Evolutionary conservation across 2,797 vertebrate genomes (phyloP), one percentile per base, ranked within the genome.

Genomic region (Fistularia tabacaria): DNA sequence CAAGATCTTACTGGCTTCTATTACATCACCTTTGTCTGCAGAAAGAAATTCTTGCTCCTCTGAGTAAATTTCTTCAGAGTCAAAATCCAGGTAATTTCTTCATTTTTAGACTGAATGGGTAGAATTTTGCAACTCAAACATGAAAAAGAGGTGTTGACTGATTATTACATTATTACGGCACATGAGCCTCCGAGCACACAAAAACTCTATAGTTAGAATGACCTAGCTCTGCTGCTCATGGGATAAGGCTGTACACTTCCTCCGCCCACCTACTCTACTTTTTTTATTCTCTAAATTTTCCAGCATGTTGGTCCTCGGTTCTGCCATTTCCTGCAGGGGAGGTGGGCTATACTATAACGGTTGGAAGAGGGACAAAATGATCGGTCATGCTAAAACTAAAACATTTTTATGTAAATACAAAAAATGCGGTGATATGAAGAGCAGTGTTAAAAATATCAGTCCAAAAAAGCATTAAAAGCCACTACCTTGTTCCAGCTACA

Each of bases 201-300:
- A 54, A 64, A 69, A 65, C 64, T 63, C 78, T 87, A 83, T 82
- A 85, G 73, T 84, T 85, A 82, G 80, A 79, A 57, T 52, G 65
- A 74, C 82, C 81, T 62, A 73, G 71, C 72, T 77, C 41, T 54
- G 43, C 47, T 50, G n/a, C 81, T 63, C 72, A 45, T 58, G 79
- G 64, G 83, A 81, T 50, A 38, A 47, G 36, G 66, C 51, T 61
- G 59, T 66, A 53, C 45, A 71, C 54, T 73, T 74, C 61, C 73
- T 76, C 74, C 64, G 66, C 67, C 76, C 67, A 66, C 73, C 55
- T 53, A 57, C 69, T 68, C 48, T 62, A 38, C 57, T 59, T 50
- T 64, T 48, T 74, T 51, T 51, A 65, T 47, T 45, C 52, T 66
- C 60, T 46, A 41, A 14, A 12, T 5, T 54, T 69, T 55, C 62